A percentile compares a stretch with the other conserved stretches of the same genome.
Conservation (phyloP, 2,888 invertebrate genomes). For the Doris montereyensis region DNA sequence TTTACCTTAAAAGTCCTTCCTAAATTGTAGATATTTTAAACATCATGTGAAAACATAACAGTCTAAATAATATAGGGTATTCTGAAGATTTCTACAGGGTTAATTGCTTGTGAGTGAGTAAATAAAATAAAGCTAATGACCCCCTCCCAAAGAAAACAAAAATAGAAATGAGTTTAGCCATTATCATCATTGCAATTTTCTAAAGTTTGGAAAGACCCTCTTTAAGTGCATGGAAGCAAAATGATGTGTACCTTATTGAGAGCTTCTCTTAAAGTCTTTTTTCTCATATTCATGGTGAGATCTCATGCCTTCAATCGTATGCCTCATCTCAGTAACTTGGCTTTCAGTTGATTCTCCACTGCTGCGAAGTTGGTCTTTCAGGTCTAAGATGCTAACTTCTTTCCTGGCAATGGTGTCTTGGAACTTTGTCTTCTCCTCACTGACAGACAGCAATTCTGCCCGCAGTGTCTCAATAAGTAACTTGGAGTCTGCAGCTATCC, state of each 20-base stretch:
- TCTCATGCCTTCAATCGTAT: slow-evolving; percentile 53
- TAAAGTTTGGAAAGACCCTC: too few relatives aligned
- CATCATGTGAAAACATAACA: too few relatives aligned
- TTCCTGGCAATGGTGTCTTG: slow-evolving; percentile 49
- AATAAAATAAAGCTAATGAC: too few relatives aligned
- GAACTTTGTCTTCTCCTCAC: slow-evolving; percentile 50
- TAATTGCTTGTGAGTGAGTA: too few relatives aligned
- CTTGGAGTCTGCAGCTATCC: slow-evolving; percentile 50
- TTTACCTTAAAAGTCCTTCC: too few relatives aligned
- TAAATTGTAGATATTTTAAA: too few relatives aligned
- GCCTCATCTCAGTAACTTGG: slow-evolving; percentile 55
- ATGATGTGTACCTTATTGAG: slow-evolving; percentile 34
- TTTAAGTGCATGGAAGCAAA: too few relatives aligned
- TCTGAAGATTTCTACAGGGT: too few relatives aligned
- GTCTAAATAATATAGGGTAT: too few relatives aligned
- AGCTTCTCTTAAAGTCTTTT: slow-evolving; percentile 56
- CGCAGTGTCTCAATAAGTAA: slow-evolving; percentile 56
- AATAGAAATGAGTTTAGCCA: too few relatives aligned
- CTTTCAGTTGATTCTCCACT: slow-evolving; percentile 48
- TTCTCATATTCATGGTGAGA: slow-evolving; percentile 60
- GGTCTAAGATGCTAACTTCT: slow-evolving; percentile 28
- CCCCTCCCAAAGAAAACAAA: too few relatives aligned
- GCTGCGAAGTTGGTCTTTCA: slow-evolving; percentile 50
- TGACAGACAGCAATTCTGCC: slow-evolving; percentile 54
- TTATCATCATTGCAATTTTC: too few relatives aligned